Conservation (phyloP, 2,113 vertebrate species). For the Ptilorrhoa leucosticta region DNA sequence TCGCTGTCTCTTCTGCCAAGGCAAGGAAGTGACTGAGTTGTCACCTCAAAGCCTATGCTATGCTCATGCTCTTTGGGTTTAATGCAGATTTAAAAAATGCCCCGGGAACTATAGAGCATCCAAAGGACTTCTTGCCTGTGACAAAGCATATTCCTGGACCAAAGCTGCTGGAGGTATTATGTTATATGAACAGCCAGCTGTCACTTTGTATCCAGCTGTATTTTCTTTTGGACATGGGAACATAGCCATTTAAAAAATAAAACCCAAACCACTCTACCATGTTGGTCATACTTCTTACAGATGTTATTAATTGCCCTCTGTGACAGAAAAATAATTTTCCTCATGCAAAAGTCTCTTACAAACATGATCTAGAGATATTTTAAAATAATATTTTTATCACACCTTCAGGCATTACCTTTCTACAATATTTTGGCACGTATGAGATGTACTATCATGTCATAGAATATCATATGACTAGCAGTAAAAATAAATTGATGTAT, state of each 20-base stretch:
- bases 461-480: background rate
- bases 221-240: background rate
- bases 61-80: background rate
- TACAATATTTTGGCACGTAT: background rate
- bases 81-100: background rate
- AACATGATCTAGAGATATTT: background rate
- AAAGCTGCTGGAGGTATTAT: background rate
- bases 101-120: background rate
- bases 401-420: background rate
- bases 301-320: background rate
- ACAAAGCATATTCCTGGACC: background rate
- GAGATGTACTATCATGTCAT: background rate
- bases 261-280: background rate
- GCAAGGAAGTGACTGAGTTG: background rate
- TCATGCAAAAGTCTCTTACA: background rate
- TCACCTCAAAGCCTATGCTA: background rate
- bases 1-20: background rate
- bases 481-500: background rate
- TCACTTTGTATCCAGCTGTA: background rate
- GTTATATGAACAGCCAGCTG: background rate
- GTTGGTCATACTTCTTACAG: background rate
- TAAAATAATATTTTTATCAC: background rate
- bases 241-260: background rate
- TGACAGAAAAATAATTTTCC: slow-evolving; percentile 9
- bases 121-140: background rate